Evolutionary conservation across 2,888 invertebrate species (phyloP), one percentile per base, ranked within the genome.

Genomic region (Sthenelais limicola): DNA sequence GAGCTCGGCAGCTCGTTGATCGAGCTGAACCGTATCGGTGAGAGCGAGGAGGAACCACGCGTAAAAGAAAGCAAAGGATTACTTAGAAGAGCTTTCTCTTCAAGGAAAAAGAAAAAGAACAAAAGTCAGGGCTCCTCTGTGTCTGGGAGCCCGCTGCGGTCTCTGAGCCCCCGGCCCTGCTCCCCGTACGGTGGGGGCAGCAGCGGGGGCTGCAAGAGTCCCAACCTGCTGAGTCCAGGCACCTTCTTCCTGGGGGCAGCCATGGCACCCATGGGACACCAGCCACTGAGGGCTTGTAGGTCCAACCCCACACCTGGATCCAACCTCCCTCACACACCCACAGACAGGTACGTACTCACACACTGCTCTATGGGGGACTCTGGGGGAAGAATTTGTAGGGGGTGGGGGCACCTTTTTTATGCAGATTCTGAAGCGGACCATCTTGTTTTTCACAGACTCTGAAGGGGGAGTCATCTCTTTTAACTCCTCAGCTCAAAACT

Each of bases 41-140:
- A 38, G 52, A n/a, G 18, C 18, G 71, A 49, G 26, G 67, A 67
- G 30, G 66, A 67, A 32, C 72, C 72, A 7, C 35, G 72, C 21
- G 33, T 51, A 7, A 51, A 49, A 32, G 72, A 72, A 54, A 72
- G 52, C 28, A 72, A 67, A 21, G 72, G 72, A 1, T 51, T 72
- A 12, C 67, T 72, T 4, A 26, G 72, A 28, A 33, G 72, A 33
- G 72, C 72, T 5, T 72, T 72, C 52, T 72, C 72, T 33, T 72
- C 72, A 18, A 49, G 72, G 32, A 67, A 66, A 32, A 72, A 72
- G 72, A 72, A 72, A 67, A 67, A 72, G 67, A 72, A 52, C 24
- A 66, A 67, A 15, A 62, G 28, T 21, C 21, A 28, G 3, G 32
- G 51, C 3, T 21, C 68, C 28, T 35, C 38, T 1, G 26, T 62